Evolutionary conservation across 2,888 invertebrate genomes (phyloP).

Genomic region (Agriopis aurantiaria): DNA sequence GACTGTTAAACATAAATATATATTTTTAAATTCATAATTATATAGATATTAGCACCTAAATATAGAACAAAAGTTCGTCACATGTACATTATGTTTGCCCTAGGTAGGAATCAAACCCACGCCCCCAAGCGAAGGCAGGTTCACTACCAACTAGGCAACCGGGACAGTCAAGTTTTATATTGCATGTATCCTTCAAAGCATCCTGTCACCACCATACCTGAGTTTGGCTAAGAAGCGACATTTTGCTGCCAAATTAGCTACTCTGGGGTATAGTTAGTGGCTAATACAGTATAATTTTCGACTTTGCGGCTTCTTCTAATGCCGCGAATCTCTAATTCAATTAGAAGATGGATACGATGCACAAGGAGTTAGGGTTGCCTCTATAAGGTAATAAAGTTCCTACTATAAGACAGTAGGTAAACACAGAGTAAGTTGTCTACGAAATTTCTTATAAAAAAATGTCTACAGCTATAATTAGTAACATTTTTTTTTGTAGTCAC

Average conservation of each 20-base stretch:
- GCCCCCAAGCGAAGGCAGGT: no score
- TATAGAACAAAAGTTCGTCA: no score
- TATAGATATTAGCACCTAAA: no score
- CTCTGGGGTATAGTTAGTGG: constrained; percentile 52
- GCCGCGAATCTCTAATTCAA: constrained; percentile 72
- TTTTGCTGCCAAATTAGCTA: constrained; percentile 56
- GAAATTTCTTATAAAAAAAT: background rate
- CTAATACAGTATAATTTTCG: constrained; percentile 63
- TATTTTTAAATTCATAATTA: no score
- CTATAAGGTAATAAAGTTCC: background rate
- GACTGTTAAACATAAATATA: no score
- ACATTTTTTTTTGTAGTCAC: no score
- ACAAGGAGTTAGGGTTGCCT: constrained; percentile 34
- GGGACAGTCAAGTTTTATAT: background rate
- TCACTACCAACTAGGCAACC: no score
- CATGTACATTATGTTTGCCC: no score
- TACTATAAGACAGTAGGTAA: background rate
- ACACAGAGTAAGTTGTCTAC: background rate
- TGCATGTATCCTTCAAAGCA: constrained; percentile 11
- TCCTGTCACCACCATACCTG: constrained; percentile 31
- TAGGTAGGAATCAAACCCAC: no score
- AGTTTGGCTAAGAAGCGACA: constrained; percentile 46
- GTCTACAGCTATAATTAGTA: no score
- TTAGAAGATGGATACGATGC: constrained; percentile 50
- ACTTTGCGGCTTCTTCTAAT: constrained; percentile 64